Percentiles rank a stretch among this genome's conserved stretches.
Conservation (phyloP, 2,797 vertebrate genomes). For the Hafferia zeledoni region DNA sequence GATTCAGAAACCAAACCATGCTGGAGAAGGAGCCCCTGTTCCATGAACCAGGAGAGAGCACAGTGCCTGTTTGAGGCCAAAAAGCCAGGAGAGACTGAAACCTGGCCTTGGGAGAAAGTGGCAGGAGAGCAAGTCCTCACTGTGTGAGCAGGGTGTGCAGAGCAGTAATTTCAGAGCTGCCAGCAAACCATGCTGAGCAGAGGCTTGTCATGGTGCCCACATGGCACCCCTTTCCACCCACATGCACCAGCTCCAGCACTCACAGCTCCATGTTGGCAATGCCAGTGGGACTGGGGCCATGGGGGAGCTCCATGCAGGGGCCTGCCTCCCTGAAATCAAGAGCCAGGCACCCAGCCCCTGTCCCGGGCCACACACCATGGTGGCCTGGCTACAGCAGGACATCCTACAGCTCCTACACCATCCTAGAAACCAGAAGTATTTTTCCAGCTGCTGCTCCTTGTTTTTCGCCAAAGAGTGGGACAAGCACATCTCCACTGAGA, state of each 20-base stretch:
- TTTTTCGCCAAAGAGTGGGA: background rate
- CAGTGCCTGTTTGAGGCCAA: background rate
- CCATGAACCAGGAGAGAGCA: background rate
- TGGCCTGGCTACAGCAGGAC: background rate
- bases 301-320: background rate
- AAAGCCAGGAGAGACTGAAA: background rate
- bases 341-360: background rate
- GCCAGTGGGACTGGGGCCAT: accelerated
- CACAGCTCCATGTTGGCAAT: accelerated
- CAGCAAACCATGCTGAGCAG: background rate
- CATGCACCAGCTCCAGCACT: accelerated
- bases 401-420: background rate
- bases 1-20: background rate
- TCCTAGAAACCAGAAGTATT: background rate
- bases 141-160: accelerated
- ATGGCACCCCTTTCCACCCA: background rate
- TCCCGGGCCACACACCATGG: accelerated
- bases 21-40: background rate
- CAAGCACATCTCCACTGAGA: accelerated
- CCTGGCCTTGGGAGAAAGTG: background rate
- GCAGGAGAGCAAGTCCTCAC: background rate
- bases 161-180: accelerated
- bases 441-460: background rate
- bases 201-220: background rate
- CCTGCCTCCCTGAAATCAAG: background rate